Evolutionary conservation across 2,888 invertebrate species (phyloP), one percentile per base, ranked within the genome.

Genomic region (Alviniconcha strummeri): DNA sequence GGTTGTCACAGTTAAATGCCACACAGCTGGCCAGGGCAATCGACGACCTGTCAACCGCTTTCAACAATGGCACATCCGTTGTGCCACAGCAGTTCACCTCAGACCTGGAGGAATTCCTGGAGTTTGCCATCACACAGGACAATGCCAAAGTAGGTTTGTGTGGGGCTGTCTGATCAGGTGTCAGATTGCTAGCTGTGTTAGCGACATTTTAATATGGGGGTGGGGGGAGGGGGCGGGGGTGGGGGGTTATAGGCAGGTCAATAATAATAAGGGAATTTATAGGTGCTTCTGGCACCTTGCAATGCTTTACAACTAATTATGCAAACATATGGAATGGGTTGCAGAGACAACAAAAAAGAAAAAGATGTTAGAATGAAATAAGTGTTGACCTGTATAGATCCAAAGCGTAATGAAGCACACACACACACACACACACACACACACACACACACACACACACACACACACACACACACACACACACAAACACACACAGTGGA

Each of bases 111-210:
- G 84, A 87, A 15, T 67, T 90, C 0, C 69, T 92, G 11, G 87
- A 88, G n/a, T 86, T 84, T 60, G 86, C 91, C 56, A 88, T 89
- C 69, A 88, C 88, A 15, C 88, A 85, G 72, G 88, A 91, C 79
- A 89, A 89, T 81, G 91, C 90, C n/a, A 92, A 92, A 91, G 92
- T 92, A 86, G 60, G 69, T n/a, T n/a, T 36, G 8, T 13, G 9
- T 19, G 72, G 72, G 72, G 0, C 17, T 56, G 72, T 13, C 9
- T 36, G 72, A 36, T 36, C 36, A 36, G 36, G 36, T 19, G 13
- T 19, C 6, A 17, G 69, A 15, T 69, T 69, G 69, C 6, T 36
- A 36, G 36, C 36, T 36, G 36, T 36, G 36, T 36, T 36, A 36
- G 36, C 36, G 36, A 36, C 36, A 36, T 36, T 36, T 36, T 36